Evolutionary conservation across 2,888 invertebrate genomes (phyloP), one percentile per base, ranked within the genome.

Genomic region (Ormia ochracea): DNA sequence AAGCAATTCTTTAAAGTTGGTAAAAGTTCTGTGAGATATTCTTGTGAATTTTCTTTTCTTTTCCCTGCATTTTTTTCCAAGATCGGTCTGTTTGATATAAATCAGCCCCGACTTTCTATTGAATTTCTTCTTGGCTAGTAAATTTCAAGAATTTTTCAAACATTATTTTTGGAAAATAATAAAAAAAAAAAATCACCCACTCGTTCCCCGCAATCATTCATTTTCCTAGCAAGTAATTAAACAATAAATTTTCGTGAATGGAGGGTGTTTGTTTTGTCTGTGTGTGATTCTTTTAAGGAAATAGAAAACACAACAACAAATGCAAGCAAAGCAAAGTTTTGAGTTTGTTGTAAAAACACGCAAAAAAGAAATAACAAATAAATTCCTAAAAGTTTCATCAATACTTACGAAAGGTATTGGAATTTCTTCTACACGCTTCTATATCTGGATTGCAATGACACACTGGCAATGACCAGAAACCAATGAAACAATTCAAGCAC

Each of bases 251-350:
- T 76, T 72, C 43, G n/a, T n/a, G n/a, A n/a, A 12, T 3, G 43
- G 80, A 80, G 76, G 80, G 76, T 68, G 50, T 80, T 61, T 58
- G 12, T 43, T 41, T 43, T 17, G 41, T 48, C 41, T 54, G 56
- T 23, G 65, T 17, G 10, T 19, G 65, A 14, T 38, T 58, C 33
- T 54, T 70, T 65, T n/a, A 31, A 19, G 10, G 28, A 36, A 50
- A 17, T 14, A 28, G 4, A 38, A 63, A 48, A 48, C 36, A 63
- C 48, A 41, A 66, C 48, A 41, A 66, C 12, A 48, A 48, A 17
- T 28, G 14, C 12, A 31, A 26, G n/a, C 36, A 48, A 74, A 50
- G 66, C 38, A 77, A 38, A 48, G 26, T 73, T 74, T 66, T 26
- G 31, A 54, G 26, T 58, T 59, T 21, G 31, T 19, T 43, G 43